Percentiles rank a stretch among this genome's conserved stretches.
These are phyloP conservation scores for Lamprotornis superbus DNA, from an alignment of 2,113 vertebrate genomes.

Conservation along the genomic window DNA sequence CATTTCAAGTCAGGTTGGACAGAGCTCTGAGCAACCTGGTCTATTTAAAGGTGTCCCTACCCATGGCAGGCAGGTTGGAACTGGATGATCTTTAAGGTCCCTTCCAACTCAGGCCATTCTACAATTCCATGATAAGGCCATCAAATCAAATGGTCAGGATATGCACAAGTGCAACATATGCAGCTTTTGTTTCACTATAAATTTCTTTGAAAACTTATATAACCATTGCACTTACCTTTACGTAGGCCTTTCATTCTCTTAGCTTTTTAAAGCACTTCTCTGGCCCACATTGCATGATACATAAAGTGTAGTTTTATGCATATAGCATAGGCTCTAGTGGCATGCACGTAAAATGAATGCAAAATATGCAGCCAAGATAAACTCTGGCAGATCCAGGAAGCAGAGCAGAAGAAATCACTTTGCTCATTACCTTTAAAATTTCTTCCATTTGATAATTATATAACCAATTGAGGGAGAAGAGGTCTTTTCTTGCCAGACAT, in stretches of 20 bases:
- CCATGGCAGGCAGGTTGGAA: neutral
- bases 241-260: neutral
- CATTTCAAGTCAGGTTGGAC: neutral
- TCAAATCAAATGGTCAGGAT: neutral
- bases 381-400: neutral
- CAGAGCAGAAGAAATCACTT: slow-evolving; percentile 3
- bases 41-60: neutral
- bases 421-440: slow-evolving; percentile 1
- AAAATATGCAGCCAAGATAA: slow-evolving; percentile 41
- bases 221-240: neutral
- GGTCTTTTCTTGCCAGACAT: neutral
- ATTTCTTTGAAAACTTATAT: neutral
- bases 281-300: neutral
- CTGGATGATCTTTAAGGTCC: neutral
- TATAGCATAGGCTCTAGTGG: neutral
- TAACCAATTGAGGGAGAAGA: neutral
- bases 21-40: neutral
- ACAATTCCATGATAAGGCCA: neutral
- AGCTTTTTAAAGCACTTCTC: neutral
- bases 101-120: neutral
- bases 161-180: neutral
- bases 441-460: slow-evolving; percentile 13
- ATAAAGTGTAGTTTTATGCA: neutral
- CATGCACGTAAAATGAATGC: slow-evolving; percentile 24
- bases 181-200: neutral